phyloP scores from a whole-genome alignment of 1,140 invertebrate genomes.

The Bombus vancouverensis region DNA sequence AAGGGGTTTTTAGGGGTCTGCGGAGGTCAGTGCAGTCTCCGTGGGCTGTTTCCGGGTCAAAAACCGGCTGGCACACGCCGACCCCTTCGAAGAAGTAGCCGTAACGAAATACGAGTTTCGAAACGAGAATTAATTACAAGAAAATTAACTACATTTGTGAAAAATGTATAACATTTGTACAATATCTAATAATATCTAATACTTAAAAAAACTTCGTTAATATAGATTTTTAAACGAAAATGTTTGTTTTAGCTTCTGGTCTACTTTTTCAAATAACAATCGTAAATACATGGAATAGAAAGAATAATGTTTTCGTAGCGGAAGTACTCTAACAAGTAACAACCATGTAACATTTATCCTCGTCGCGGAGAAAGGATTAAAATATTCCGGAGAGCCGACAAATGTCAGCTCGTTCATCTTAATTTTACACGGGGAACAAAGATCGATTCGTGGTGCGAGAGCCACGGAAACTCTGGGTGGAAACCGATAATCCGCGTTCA shows the following conservation, averaged over 20 bases:
- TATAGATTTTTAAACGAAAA: background rate
- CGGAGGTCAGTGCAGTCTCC: conserved; percentile 68
- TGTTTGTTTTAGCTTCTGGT: background rate
- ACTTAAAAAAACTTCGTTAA: background rate
- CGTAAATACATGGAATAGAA: background rate
- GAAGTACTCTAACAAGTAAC: background rate
- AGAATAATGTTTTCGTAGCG: background rate
- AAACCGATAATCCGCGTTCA: conserved; percentile 60
- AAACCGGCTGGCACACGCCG: conserved; percentile 75
- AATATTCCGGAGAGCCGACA: background rate
- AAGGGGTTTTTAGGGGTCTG: conserved; percentile 63
- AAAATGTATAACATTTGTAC: too few species aligned
- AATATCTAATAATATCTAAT: too few species aligned
- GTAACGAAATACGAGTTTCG: conserved; percentile 7
- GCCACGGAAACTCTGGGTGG: conserved; percentile 26
- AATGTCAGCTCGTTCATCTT: conserved; percentile 1
- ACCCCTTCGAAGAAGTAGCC: conserved; percentile 19
- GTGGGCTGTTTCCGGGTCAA: conserved; percentile 74
- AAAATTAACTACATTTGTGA: too few species aligned
- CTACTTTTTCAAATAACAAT: background rate
- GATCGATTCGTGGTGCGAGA: conserved; percentile 42
- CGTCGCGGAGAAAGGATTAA: background rate
- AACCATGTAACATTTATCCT: background rate
- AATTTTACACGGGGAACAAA: conserved; percentile 38
- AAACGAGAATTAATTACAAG: background rate